These are phyloP conservation scores for Ptilodon capucinus DNA, from an alignment of 2,888 invertebrate genomes.

Conservation along the genomic window DNA sequence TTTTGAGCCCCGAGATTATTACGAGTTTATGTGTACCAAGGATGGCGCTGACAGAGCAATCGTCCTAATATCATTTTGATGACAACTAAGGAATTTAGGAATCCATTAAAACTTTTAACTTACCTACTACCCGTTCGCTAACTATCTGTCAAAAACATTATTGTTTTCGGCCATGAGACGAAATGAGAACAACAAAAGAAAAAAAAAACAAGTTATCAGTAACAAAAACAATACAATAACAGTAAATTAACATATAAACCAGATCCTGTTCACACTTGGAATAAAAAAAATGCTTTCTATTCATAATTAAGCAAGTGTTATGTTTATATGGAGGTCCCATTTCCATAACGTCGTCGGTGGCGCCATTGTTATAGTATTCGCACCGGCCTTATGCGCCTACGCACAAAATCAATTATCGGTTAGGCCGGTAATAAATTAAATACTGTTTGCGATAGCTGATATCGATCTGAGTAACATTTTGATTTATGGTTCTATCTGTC, in stretches of 20 bases:
- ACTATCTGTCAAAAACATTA: too few species aligned
- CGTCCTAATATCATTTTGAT: too few species aligned
- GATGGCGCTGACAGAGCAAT: too few species aligned
- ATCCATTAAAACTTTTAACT: too few species aligned
- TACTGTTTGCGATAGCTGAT: slow-evolving; percentile 72
- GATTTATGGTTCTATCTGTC: slow-evolving; percentile 74
- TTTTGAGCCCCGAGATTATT: too few species aligned
- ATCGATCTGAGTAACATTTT: slow-evolving; percentile 67
- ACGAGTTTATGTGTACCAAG: too few species aligned
- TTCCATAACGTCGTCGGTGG: slow-evolving; percentile 66
- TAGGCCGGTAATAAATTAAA: slow-evolving; percentile 72
- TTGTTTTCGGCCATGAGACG: too few species aligned
- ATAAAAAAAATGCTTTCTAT: slow-evolving; percentile 45
- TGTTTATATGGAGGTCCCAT: slow-evolving; percentile 38
- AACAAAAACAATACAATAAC: slow-evolving; percentile 1
- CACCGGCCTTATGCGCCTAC: slow-evolving; percentile 68
- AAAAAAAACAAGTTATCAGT: background rate
- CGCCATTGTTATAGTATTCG: slow-evolving; percentile 70
- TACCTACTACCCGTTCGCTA: too few species aligned
- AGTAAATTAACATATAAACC: slow-evolving; percentile 18
- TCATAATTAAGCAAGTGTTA: slow-evolving; percentile 47
- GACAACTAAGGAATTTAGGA: too few species aligned
- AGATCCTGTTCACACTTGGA: slow-evolving; percentile 11
- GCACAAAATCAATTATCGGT: slow-evolving; percentile 73
- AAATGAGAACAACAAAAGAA: background rate